Evolutionary conservation across 2,888 invertebrate species (phyloP).

Genomic region (Serripes groenlandicus): DNA sequence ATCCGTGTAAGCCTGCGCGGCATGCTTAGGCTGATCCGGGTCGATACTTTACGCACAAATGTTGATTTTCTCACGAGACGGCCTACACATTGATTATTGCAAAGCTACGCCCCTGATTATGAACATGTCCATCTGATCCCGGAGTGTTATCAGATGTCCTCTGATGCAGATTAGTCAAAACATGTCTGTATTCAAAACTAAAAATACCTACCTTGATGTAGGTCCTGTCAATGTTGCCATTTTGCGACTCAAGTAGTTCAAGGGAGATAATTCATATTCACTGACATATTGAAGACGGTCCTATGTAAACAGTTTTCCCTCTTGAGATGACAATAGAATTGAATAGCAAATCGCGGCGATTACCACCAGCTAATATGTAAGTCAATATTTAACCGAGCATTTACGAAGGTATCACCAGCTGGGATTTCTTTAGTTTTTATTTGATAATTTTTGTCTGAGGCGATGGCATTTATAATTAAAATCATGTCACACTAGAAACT

Average conservation of each 20-base stretch:
- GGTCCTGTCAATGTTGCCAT: too few species aligned
- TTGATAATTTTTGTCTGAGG: constrained; percentile 25
- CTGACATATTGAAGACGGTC: not conserved
- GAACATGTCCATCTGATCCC: too few species aligned
- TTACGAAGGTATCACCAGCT: constrained; percentile 38
- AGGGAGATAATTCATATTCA: constrained; percentile 3
- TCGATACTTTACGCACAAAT: too few species aligned
- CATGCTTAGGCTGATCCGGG: too few species aligned
- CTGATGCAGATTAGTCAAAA: too few species aligned
- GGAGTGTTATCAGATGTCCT: too few species aligned
- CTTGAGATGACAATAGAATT: constrained; percentile 13
- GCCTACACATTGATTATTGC: too few species aligned
- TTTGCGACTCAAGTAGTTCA: constrained; percentile 1
- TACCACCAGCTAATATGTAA: constrained; percentile 17
- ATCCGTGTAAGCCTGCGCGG: too few species aligned
- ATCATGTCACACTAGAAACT: constrained; percentile 49
- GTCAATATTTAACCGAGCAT: constrained; percentile 29
- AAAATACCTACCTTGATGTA: too few species aligned
- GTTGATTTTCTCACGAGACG: too few species aligned
- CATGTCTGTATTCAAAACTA: too few species aligned
- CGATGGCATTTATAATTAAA: constrained; percentile 58
- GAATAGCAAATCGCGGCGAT: constrained; percentile 3
- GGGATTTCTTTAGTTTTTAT: constrained; percentile 25
- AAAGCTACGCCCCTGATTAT: too few species aligned
- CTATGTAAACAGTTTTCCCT: constrained; percentile 13